Evolutionary conservation across 2,797 vertebrate species (phyloP).

Genomic region (Arnoldichthys spilopterus): DNA sequence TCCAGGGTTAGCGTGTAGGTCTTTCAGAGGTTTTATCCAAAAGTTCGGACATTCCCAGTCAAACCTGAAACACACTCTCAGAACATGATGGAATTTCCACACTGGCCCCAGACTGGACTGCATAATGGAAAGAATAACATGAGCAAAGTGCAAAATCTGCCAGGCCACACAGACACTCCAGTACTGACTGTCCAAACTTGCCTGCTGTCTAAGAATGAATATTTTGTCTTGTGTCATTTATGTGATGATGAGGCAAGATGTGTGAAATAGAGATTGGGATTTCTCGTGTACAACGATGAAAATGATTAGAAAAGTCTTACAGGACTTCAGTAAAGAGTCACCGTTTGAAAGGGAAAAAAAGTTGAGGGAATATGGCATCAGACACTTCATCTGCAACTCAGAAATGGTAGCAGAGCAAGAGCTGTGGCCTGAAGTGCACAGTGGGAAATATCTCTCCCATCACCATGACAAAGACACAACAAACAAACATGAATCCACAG

Average conservation of each 20-base stretch:
- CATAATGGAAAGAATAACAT: conserved; percentile 11
- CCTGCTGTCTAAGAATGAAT: not conserved
- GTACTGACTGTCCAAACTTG: not conserved
- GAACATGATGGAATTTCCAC: conserved; percentile 16
- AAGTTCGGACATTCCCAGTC: conserved; percentile 10
- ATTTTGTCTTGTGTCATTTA: not conserved
- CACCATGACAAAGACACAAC: conserved; percentile 29
- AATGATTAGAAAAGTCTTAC: not conserved
- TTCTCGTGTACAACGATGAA: not conserved
- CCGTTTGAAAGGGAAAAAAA: not conserved
- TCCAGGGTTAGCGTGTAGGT: not conserved
- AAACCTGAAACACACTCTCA: conserved; percentile 13
- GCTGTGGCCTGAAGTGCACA: not conserved
- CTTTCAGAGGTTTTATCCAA: conserved; percentile 1
- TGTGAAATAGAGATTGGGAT: not conserved
- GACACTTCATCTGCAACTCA: not conserved
- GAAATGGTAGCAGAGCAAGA: not conserved
- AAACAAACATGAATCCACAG: conserved; percentile 20
- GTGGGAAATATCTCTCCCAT: not conserved
- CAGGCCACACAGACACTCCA: not conserved
- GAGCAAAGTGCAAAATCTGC: conserved; percentile 17
- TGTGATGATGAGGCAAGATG: not conserved
- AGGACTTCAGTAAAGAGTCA: not conserved
- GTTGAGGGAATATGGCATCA: not conserved
- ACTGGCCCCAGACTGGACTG: not conserved